A percentile compares a stretch with the other conserved stretches of the same genome.
These are phyloP conservation scores for Tragelaphus oryx DNA, from an alignment of 2,797 vertebrate species.

Conservation along the genomic window DNA sequence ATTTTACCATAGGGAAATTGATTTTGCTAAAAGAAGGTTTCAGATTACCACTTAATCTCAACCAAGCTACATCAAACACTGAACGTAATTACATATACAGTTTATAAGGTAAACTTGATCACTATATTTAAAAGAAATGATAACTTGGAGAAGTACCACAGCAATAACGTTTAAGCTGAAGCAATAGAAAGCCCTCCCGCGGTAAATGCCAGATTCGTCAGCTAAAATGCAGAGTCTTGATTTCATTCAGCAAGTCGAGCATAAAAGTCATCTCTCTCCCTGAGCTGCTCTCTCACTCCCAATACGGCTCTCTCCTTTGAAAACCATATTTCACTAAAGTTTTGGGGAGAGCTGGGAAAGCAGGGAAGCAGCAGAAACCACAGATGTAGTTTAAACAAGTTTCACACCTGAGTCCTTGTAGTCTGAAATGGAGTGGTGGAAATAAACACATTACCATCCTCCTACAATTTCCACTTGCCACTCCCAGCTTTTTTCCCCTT, in stretches of 20 bases:
- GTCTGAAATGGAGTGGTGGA: constrained; percentile 55
- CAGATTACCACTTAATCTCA: constrained; percentile 76
- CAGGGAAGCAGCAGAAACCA: constrained; percentile 43
- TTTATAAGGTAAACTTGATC: constrained; percentile 73
- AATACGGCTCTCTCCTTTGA: constrained; percentile 62
- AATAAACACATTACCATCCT: constrained; percentile 59
- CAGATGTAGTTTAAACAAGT: constrained; percentile 56
- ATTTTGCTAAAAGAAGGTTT: constrained; percentile 79
- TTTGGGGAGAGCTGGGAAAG: not conserved
- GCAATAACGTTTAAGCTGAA: constrained; percentile 27
- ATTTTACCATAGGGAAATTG: constrained; percentile 76
- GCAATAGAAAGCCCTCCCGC: constrained; percentile 60
- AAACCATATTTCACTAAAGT: constrained; percentile 56
- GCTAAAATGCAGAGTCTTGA: constrained; percentile 62
- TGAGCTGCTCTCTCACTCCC: constrained; percentile 49
- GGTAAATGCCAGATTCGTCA: constrained; percentile 62
- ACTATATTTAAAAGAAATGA: constrained; percentile 77
- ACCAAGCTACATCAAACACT: constrained; percentile 71
- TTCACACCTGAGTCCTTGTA: constrained; percentile 51
- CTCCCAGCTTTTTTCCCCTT: not conserved
- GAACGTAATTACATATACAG: constrained; percentile 71
- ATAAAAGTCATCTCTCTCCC: constrained; percentile 57
- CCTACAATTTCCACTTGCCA: constrained; percentile 43
- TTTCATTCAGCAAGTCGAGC: constrained; percentile 62
- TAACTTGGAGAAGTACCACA: constrained; percentile 63